phyloP scores from a whole-genome alignment of 2,113 vertebrate species.

The Scortum barcoo region DNA sequence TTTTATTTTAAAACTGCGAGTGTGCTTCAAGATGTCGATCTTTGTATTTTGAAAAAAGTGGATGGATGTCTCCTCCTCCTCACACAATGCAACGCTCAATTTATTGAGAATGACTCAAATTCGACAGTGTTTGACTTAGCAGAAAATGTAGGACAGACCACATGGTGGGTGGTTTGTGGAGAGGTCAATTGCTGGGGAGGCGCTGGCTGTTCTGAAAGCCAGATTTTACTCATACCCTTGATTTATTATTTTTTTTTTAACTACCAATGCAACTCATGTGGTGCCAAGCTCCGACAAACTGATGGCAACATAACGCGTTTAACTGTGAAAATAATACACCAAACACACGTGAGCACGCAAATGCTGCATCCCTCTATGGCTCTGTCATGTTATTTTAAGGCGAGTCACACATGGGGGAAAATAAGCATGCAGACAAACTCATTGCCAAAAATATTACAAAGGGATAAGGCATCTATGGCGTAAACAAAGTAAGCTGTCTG shows the following conservation, averaged over 20 bases:
- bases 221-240: slow-evolving; percentile 24
- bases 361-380: background rate
- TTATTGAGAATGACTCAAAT: background rate
- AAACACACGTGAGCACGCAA: background rate
- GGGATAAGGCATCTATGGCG: background rate
- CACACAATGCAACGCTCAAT: background rate
- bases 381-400: slow-evolving; percentile 13
- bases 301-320: background rate
- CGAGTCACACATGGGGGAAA: background rate
- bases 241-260: slow-evolving; percentile 2
- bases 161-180: slow-evolving; percentile 3
- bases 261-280: background rate
- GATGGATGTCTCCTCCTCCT: background rate
- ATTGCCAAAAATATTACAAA: slow-evolving; percentile 20
- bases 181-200: slow-evolving; percentile 20
- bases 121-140: slow-evolving; percentile 8
- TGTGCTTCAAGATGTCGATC: background rate
- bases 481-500: background rate
- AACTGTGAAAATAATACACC: background rate
- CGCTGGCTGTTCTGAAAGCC: slow-evolving; percentile 21
- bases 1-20: background rate
- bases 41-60: background rate
- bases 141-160: slow-evolving; percentile 28
- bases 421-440: background rate
- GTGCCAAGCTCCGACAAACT: background rate